Evolutionary conservation across 2,797 vertebrate genomes (phyloP), one percentile per base, ranked within the genome.

Genomic region (Momotus momota): DNA sequence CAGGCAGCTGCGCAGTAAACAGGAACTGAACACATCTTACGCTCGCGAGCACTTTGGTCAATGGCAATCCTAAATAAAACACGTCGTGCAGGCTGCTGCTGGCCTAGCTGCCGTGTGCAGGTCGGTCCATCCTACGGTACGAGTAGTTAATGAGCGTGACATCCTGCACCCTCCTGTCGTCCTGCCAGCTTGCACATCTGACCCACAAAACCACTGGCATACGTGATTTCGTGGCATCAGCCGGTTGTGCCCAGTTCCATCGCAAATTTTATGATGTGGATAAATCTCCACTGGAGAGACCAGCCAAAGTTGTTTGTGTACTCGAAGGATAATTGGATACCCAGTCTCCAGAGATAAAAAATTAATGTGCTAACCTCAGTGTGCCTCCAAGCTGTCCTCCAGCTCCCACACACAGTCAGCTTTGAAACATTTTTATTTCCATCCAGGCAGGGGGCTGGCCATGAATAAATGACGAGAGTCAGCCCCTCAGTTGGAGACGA

Each of bases 381-480:
- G 92, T 91, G 95, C 95, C 92, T 97, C 89, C 91, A 97, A 97
- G 94, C 93, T 94, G 81, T 94, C 93, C 87, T 93, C 83, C 81
- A 91, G 96, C 94, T 96, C 94, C 93, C 89, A 85, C 66, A 95
- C 92, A 96, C 93, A 95, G 87, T 88, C 86, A 84, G 91, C 93
- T 96, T 88, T 95, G 96, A 97, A 97, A 96, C 87, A 94, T 90
- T 92, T 95, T 96, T 96, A 97, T 97, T 97, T 96, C 93, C 38
- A 97, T 88, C 94, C 88, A 97, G 88, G 97, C 96, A 95, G 96
- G 95, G 95, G 90, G 88, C 87, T 95, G 92, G 91, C 93, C 94
- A 97, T 96, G 95, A 95, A 97, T 97, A 97, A 97, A 96, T 97
- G 96, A 96, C 87, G 67, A 96, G 95, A 97, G 89, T 90, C 86